phyloP scores from a whole-genome alignment of 1,140 invertebrate genomes.

The Campoletis sonorensis region DNA sequence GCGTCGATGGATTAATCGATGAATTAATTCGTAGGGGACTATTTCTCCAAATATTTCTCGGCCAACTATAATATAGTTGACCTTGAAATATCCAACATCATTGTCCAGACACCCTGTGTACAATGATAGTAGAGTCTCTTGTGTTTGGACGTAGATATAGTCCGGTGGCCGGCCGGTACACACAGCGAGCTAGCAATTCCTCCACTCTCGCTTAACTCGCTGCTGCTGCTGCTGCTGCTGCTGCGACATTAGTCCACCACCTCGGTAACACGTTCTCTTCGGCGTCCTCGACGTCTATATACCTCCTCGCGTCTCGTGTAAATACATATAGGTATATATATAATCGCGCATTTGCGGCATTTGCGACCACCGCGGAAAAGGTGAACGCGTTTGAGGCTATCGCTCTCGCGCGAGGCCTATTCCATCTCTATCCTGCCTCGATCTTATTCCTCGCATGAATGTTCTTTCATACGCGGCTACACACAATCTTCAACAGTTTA shows the following conservation, averaged over 20 bases:
- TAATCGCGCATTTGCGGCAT: constrained; percentile 11
- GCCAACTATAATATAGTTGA: too few relatives aligned
- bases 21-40: too few relatives aligned
- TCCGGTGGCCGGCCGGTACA: too few relatives aligned
- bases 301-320: neutral
- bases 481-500: too few relatives aligned
- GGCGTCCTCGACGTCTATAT: constrained; percentile 7
- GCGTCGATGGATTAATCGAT: too few relatives aligned
- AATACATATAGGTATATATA: neutral
- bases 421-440: neutral
- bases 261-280: constrained; percentile 8
- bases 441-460: neutral
- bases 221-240: too few relatives aligned
- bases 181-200: neutral
- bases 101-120: too few relatives aligned
- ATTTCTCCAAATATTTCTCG: too few relatives aligned
- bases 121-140: too few relatives aligned
- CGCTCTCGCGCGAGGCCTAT: constrained; percentile 26
- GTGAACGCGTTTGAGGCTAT: constrained; percentile 23
- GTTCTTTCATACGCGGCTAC: too few relatives aligned
- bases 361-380: constrained; percentile 21
- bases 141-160: too few relatives aligned
- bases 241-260: constrained; percentile 5
- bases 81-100: too few relatives aligned
- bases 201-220: neutral